Base-by-base conservation (phyloP, 2,888 invertebrate genomes). In the Zygothrica quintamaculata region DNA sequence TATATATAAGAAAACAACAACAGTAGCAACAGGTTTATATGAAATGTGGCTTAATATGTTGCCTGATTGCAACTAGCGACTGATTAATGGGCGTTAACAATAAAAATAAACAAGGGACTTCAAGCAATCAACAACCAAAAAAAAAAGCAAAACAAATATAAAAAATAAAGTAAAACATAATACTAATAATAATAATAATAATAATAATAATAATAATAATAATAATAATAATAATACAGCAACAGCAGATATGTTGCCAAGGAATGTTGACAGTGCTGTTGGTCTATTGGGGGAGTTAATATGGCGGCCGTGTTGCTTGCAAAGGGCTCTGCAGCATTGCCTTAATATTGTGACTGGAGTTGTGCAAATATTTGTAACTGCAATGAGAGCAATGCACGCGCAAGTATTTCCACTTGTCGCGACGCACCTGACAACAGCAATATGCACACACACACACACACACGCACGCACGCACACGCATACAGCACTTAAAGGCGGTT, bases 361-460 rank as follows among this genome's bases (percentile, higher is more conserved):
- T 78, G 79, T 56, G 78, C 71, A 79, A 79, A 88, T 81, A 81
- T 85, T 84, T 81, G 78, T 74, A 69, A 70, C 65, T 59, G 65
- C 64, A 88, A 86, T 87, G 87, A 80, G 87, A 82, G 81, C 81
- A 82, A 88, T 71, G 81, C 66, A 84, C 88, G 74, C 81, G 65
- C 65, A 70, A 74, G 82, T 69, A 88, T 84, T 84, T 71, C 64
- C 67, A 85, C 87, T 82, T 72, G 87, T 68, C 62, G 29, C 87
- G 39, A 65, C 78, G 84, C 74, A 84, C 84, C 80, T 84, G 84
- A 74, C 65, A 52, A 60, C 74, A 46, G 34, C 47, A 65, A 37
- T 44, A 68, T 15, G 31, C 42, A 31, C 55, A 48, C 5, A 44
- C 29, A 56, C 1, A 7, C 31, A 18, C 48, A 9, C 36, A 36